Evolutionary conservation across 2,113 vertebrate species (phyloP), one percentile per base, ranked within the genome.

Genomic region (Corydoras maculifer): DNA sequence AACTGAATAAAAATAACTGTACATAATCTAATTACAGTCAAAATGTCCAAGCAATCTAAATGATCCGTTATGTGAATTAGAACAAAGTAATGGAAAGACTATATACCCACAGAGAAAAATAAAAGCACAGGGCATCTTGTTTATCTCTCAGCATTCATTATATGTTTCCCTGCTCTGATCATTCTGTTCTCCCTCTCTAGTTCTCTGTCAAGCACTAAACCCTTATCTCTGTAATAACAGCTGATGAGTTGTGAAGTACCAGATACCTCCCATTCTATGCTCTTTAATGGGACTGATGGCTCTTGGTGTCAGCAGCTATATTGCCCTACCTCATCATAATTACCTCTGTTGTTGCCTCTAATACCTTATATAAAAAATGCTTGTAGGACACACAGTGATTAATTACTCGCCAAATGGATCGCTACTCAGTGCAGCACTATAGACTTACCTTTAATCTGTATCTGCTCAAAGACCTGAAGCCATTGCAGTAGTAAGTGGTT

Each of bases 371-470:
- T 79, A 70, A 78, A 74, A 75, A 76, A 69, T 78, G 82, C 83
- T 87, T 82, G 86, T 82, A 55, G 59, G 15, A 15, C 81, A 85
- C 82, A 65, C 78, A 75, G 65, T 89, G 87, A 89, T 85, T 86
- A 89, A 89, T 86, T 70, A 77, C 82, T 35, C 62, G 70, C 77
- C 67, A 77, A 72, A 75, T 53, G 75, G 82, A 80, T 76, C 14
- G 76, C 81, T 86, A 84, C 78, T 86, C 18, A 53, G 6, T 43
- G 53, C 67, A 25, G 18, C 18, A 25, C 18, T 25, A 25, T 25
- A 54, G 53, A 4, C 13, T 14, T 57, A 32, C 9, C 25, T 70
- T 35, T 55, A 65, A 58, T 7, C 61, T n/a, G 13, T 25, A 25
- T 25, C 29, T n/a, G 3, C n/a, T 18, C 58, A 32, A 31, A 53